phyloP scores from a whole-genome alignment of 2,113 vertebrate species.

The Chloropsis hardwickii region DNA sequence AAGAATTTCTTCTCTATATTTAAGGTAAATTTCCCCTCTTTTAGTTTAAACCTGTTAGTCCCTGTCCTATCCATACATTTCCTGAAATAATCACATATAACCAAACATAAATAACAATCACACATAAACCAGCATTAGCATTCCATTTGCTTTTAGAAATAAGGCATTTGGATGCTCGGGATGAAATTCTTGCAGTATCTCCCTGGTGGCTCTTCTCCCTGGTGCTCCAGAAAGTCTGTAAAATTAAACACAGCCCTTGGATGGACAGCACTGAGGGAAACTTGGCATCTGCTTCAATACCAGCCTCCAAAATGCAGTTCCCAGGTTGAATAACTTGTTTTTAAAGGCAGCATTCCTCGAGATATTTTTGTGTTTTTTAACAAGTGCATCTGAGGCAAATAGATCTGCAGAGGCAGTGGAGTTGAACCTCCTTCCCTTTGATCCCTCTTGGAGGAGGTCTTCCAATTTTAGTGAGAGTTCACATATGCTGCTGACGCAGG shows the following conservation, averaged over 20 bases:
- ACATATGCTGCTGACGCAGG: not conserved
- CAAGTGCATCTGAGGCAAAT: not conserved
- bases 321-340: constrained; percentile 29
- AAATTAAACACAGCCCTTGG: not conserved
- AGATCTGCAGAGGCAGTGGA: not conserved
- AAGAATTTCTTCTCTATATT: not conserved
- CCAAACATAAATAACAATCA: not conserved
- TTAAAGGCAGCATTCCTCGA: not conserved
- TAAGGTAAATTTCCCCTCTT: not conserved
- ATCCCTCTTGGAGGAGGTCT: not conserved
- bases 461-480: not conserved
- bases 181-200: not conserved
- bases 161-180: not conserved
- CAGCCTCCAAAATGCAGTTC: constrained; percentile 18
- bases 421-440: not conserved
- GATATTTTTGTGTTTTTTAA: not conserved
- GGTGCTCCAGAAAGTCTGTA: not conserved
- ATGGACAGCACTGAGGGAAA: not conserved
- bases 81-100: not conserved
- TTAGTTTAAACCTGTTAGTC: not conserved
- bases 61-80: not conserved
- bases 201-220: fast-evolving
- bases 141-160: not conserved
- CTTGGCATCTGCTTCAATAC: not conserved
- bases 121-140: not conserved